Base-by-base conservation (phyloP, 2,888 invertebrate species). In the Ecliptopera silaceata region DNA sequence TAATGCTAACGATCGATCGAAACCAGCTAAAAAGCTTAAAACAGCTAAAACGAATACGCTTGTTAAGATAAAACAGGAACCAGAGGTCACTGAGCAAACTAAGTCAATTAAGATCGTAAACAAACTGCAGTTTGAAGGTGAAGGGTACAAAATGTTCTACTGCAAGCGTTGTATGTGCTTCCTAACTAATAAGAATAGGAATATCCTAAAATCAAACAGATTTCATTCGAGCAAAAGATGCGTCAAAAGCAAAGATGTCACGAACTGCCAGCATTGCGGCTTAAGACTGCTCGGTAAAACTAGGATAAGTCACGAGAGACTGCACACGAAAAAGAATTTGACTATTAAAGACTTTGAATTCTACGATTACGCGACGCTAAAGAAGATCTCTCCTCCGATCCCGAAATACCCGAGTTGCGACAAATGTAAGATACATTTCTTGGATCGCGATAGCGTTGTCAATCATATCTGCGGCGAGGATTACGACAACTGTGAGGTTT, bases 241-340 rank as follows among this genome's bases (percentile, higher is more conserved):
- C 5, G 44, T 34, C 15, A 36, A 15, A 15, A 17, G 8, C 22
- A 13, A 11, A 0, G 39, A 2, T 6, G 6, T 26, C 32, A 0
- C 52, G 3, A 44, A 43, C 3, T 84, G 84, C 29, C 65, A 67
- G 0, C 3, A 59, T 0, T 86, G 85, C 10, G 84, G 84, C 0
- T 55, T 83, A 0, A 39, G 75, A 3, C 58, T 62, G 0, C 2
- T 57, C 0, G 1, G 0, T 0, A 68, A 64, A 12, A 13, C 59
- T 0, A 42, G 53, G 0, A 3, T 13, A 0, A 29, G 3, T 6
- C 44, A 13, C 3, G 18, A 0, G 4, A 63, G 0, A 11, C 12
- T 56, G 3, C 75, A 77, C 2, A 42, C 59, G 0, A 54, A 36
- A 1, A 20, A 57, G 0, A 59, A 68, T 1, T 20, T 76, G 0